Evolutionary conservation across 2,797 vertebrate species (phyloP).

Genomic region (Hirundo rustica): DNA sequence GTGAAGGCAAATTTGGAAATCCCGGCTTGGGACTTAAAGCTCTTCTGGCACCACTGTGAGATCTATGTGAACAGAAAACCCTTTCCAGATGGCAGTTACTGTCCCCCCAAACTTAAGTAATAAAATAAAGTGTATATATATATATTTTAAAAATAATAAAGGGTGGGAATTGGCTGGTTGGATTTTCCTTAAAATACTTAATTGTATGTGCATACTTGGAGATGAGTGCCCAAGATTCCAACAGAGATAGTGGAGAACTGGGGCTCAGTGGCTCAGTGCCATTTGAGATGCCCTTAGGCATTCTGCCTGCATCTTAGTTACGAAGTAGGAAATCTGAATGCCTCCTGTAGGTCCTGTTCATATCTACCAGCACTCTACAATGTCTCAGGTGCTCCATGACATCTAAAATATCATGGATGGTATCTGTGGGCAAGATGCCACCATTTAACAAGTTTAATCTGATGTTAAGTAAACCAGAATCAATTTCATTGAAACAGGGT

Average conservation of each 20-base stretch:
- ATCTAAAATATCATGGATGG: not conserved
- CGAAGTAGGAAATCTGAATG: not conserved
- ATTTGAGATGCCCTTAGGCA: not conserved
- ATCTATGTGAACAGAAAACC: not conserved
- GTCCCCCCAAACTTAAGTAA: accelerated
- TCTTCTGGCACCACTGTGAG: not conserved
- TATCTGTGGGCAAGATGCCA: not conserved
- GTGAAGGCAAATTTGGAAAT: not conserved
- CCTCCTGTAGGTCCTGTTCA: not conserved
- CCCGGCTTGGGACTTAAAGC: not conserved
- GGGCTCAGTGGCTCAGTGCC: not conserved
- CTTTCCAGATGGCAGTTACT: not conserved
- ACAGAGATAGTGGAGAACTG: not conserved
- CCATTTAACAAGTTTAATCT: not conserved
- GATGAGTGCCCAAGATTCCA: not conserved
- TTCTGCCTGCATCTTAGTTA: not conserved
- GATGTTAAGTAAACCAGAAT: not conserved
- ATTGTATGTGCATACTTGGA: not conserved
- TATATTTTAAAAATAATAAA: not conserved
- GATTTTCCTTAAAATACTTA: not conserved
- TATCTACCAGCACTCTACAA: not conserved
- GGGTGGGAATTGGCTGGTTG: not conserved
- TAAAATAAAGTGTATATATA: not conserved
- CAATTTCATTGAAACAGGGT: not conserved
- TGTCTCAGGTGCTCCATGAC: not conserved